phyloP scores from a whole-genome alignment of 2,113 vertebrate species.

The Channa argus region DNA sequence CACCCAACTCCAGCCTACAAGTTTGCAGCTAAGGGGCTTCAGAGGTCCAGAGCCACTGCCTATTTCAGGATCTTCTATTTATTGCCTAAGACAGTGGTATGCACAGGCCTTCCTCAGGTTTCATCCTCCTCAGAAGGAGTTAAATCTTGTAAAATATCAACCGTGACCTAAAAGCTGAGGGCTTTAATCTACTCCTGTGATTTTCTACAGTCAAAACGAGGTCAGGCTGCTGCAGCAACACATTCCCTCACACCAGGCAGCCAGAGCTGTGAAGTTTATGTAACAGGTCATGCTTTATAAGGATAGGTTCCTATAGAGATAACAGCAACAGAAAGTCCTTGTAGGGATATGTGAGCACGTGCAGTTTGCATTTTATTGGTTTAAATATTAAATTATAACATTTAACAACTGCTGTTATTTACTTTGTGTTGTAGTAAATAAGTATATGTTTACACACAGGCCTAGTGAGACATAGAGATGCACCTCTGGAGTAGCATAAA shows the following conservation, averaged over 20 bases:
- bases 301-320: conserved; percentile 29
- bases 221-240: conserved; percentile 52
- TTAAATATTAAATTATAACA: too few relatives aligned
- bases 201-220: conserved; percentile 41
- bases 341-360: conserved; percentile 9
- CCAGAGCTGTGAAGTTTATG: conserved; percentile 51
- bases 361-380: too few relatives aligned
- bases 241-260: conserved; percentile 15
- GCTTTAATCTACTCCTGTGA: conserved; percentile 43
- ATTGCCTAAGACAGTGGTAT: conserved; percentile 79
- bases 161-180: conserved; percentile 41
- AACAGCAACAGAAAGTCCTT: conserved; percentile 41
- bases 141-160: conserved; percentile 42
- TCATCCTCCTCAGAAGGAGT: conserved; percentile 59
- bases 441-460: too few relatives aligned
- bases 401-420: too few relatives aligned
- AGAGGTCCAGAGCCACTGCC: conserved; percentile 55
- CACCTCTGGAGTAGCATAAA: too few relatives aligned
- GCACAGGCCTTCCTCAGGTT: conserved; percentile 76
- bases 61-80: conserved; percentile 87
- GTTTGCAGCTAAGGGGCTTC: conserved; percentile 34
- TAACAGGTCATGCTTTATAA: conserved; percentile 74
- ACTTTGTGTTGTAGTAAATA: too few relatives aligned
- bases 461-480: too few relatives aligned
- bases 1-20: conserved; percentile 10